Base-by-base conservation (phyloP, 2,888 invertebrate genomes). In the Leptogaster cylindrica region DNA sequence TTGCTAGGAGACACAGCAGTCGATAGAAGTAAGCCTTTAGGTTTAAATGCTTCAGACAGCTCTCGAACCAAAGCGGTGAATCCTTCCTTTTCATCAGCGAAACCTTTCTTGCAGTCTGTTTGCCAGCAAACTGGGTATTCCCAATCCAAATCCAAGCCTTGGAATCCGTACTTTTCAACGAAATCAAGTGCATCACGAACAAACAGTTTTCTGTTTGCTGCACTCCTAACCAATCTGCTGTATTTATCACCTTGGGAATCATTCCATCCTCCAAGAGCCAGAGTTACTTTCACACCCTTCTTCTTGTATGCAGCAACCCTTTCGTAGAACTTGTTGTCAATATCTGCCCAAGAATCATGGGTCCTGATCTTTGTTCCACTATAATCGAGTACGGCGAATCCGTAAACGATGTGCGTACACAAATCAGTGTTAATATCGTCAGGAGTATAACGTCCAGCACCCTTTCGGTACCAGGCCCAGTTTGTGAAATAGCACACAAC, bases 201-300 rank as follows among this genome's bases (percentile, higher is more conserved):
- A 75, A 95, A 95, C 71, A 87, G 86, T 0, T 84, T 83, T 58
- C 94, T 85, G 0, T 92, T 88, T 1, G 85, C 78, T 0, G 91
- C 88, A 76, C 85, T 89, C 74, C 93, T 90, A 1, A 93, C 94
- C 18, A 95, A 79, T 68, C 89, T 86, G 20, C 93, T 93, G 79
- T 95, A 95, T 76, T 95, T 95, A 77, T 93, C 93, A 0, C 93
- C 93, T 31, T 88, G 89, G 0, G 94, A 95, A 79, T 96, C 94
- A 76, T 94, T 95, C 95, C 96, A 96, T 2, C 96, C 96, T n/a
- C 96, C 97, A 20, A 97, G 83, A 1, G 93, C 95, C 8, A 97
- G 81, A 0, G 91, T 87, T 0, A 95, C 92, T 78, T 95, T 96
- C 33, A 93, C 84, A 0, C 92, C 91, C 73, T 89, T 87, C 61